Base-by-base conservation (phyloP, 2,888 invertebrate species). In the Drosophila ustulata region DNA sequence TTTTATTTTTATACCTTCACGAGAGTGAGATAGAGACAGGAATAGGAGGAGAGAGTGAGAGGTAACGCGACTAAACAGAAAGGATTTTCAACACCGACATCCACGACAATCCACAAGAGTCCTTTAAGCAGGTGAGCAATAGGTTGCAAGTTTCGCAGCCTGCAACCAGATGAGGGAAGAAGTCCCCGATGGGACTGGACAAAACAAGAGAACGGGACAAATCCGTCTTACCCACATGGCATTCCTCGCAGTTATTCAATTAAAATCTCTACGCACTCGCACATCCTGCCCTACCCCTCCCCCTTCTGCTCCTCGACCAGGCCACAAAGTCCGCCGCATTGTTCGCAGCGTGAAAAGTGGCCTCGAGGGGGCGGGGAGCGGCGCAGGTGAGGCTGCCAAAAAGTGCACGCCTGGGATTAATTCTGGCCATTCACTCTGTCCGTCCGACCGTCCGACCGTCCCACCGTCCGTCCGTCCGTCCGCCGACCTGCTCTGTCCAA, bases 381-480 rank as follows among this genome's bases (percentile, higher is more conserved):
- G 53, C 66, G 34, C 61, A 43, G 70, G 57, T 57, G 70, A 53
- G 61, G 41, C 41, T n/a, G 47, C 51, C 58, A 39, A 46, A 78
- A 84, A 85, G 75, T 84, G 82, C 75, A 71, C 85, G 62, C 71
- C 74, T 61, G 85, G 85, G 85, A 85, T 84, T 85, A 87, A 85
- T 78, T 78, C 61, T 61, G 53, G 64, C 45, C 62, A 62, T 67
- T 39, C 50, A 51, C 23, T 55, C 47, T 47, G 30, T 32, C 51
- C 53, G 46, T 25, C 55, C 53, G 45, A 45, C 32, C 9, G 25
- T 3, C n/a, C 13, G 39, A 7, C 13, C 6, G 13, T 13, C 7
- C 2, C n/a, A 45, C 32, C 9, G 25, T 3, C n/a, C 13, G 39
- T 18, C 13, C 6, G 13, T 13, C 7, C 2, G 39, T 18, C 39